Evolutionary conservation across 2,797 vertebrate species (phyloP).

Genomic region (Ptychadena robeensis): DNA sequence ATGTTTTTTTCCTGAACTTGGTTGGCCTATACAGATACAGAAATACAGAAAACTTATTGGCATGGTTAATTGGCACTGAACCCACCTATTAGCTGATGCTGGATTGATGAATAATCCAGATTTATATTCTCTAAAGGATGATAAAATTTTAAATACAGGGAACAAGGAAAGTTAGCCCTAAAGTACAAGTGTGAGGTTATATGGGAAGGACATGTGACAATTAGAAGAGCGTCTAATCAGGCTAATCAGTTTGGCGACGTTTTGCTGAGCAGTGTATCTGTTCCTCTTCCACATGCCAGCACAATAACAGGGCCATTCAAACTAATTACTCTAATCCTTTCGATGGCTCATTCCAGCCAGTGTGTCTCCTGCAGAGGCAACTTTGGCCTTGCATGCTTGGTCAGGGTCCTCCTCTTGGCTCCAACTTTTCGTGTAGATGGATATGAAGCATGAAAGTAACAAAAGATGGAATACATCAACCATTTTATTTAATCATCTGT

Average conservation of each 20-base stretch:
- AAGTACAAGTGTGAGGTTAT: conserved; percentile 19
- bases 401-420: conserved; percentile 13
- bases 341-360: conserved; percentile 57
- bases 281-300: conserved; percentile 65
- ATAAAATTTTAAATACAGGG: neutral
- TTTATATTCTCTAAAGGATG: neutral
- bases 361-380: conserved; percentile 48
- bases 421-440: conserved; percentile 3
- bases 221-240: conserved; percentile 33
- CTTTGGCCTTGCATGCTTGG: conserved; percentile 23
- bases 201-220: conserved; percentile 40
- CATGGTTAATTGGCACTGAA: no score
- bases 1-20: no score
- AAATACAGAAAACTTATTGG: no score
- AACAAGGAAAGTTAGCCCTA: neutral
- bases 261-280: conserved; percentile 49
- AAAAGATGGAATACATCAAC: neutral
- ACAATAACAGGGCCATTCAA: conserved; percentile 57
- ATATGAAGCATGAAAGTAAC: conserved; percentile 1
- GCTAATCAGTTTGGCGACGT: conserved; percentile 59
- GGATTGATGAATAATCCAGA: neutral
- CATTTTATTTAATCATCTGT: neutral
- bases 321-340: conserved; percentile 65
- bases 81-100: neutral
- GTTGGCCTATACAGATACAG: no score